Conservation (phyloP, 2,888 invertebrate genomes). For the Anticlea derivata region DNA sequence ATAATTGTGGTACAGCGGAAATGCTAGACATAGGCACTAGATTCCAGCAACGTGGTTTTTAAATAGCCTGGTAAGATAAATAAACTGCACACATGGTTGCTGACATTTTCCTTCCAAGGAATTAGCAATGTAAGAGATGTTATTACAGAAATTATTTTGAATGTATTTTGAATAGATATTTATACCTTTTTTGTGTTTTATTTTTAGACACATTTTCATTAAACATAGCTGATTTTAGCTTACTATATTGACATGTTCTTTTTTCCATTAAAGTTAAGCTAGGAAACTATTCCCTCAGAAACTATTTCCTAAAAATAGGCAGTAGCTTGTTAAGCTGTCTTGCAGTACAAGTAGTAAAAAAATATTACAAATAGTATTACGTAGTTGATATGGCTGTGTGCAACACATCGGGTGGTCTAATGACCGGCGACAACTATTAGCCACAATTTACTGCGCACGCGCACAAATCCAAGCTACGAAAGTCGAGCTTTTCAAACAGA, state of each 20-base stretch:
- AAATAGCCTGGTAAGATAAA: slow-evolving; percentile 20
- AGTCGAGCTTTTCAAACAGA: slow-evolving; percentile 1
- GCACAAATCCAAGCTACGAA: slow-evolving; percentile 29
- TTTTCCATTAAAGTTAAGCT: too few species aligned
- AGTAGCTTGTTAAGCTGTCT: too few species aligned
- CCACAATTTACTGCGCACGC: slow-evolving; percentile 49
- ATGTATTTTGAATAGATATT: too few species aligned
- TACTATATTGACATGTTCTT: too few species aligned
- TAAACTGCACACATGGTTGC: slow-evolving; percentile 7
- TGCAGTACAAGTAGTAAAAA: too few species aligned
- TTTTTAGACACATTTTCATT: too few species aligned
- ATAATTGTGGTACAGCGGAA: slow-evolving; percentile 34
- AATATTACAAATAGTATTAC: not conserved
- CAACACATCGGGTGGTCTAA: slow-evolving; percentile 37
- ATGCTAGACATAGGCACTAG: slow-evolving; percentile 30
- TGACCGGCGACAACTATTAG: slow-evolving; percentile 59
- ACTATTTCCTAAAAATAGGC: too few species aligned
- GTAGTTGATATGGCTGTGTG: not conserved
- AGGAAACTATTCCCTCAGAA: too few species aligned
- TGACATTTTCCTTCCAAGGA: slow-evolving; percentile 16
- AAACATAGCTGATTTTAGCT: too few species aligned
- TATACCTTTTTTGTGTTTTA: not conserved
- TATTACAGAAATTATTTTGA: slow-evolving; percentile 9
- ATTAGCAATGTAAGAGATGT: slow-evolving; percentile 17
- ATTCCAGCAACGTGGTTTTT: slow-evolving; percentile 13